Evolutionary conservation across 2,888 invertebrate genomes (phyloP).

Genomic region (Zaprionus lineosus): DNA sequence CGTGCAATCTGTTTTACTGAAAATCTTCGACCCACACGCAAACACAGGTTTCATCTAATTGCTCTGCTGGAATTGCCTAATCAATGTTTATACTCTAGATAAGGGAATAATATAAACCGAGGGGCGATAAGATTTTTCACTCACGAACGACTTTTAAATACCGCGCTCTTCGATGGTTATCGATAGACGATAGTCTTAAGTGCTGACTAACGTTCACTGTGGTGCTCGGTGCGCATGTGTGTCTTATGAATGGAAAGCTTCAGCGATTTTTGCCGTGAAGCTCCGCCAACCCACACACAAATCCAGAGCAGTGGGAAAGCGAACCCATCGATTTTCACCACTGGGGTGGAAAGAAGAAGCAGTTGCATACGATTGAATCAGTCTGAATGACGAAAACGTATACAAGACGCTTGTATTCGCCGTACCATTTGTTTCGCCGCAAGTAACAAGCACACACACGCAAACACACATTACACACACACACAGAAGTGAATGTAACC

Average conservation of each 20-base stretch:
- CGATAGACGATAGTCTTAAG: conserved; percentile 7
- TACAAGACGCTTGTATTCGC: conserved; percentile 66
- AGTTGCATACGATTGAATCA: conserved; percentile 51
- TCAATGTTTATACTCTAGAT: too few species aligned
- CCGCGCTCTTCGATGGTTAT: conserved; percentile 6
- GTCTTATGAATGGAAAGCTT: conserved; percentile 65
- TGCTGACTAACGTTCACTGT: conserved; percentile 13
- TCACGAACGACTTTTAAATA: conserved; percentile 1
- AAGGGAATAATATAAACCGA: too few species aligned
- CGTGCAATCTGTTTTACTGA: conserved; percentile 5
- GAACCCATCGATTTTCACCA: conserved; percentile 68
- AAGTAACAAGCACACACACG: conserved; percentile 25
- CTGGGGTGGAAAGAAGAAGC: conserved; percentile 44
- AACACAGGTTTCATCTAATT: background rate
- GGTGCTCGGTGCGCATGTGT: conserved; percentile 30
- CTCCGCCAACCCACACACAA: conserved; percentile 35
- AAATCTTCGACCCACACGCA: conserved; percentile 35
- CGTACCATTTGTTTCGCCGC: conserved; percentile 59
- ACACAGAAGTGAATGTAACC: background rate
- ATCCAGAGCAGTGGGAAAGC: conserved; percentile 9
- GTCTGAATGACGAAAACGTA: conserved; percentile 64
- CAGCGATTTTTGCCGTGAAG: conserved; percentile 37
- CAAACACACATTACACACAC: background rate
- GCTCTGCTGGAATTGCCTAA: too few species aligned
- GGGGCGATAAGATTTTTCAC: conserved; percentile 1